These are phyloP conservation scores for Micromussa lordhowensis DNA, from an alignment of 92 coral and sea anemone species.

Conservation along the genomic window DNA sequence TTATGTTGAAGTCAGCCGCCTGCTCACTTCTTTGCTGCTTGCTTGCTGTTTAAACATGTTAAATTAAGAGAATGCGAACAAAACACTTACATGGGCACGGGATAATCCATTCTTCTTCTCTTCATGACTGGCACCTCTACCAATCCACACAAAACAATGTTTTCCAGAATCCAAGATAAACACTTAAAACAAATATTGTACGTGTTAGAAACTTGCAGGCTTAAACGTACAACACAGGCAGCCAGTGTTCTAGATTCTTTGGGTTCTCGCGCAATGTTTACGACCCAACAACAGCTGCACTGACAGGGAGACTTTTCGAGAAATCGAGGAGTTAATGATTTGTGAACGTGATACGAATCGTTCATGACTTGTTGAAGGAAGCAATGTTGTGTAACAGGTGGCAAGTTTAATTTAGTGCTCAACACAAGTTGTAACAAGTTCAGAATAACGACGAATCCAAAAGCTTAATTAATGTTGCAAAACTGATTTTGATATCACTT, in stretches of 20 bases:
- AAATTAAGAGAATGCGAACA: too few species aligned
- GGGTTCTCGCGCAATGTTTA: neutral
- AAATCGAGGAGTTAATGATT: neutral
- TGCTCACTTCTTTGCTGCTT: too few species aligned
- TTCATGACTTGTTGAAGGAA: neutral
- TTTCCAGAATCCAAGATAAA: conserved; percentile 84
- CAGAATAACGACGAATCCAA: too few species aligned
- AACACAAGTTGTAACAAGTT: neutral
- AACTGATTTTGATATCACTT: too few species aligned
- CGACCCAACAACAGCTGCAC: neutral
- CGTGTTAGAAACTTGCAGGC: neutral
- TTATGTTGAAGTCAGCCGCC: too few species aligned
- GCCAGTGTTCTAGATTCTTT: neutral
- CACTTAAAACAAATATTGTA: conserved; percentile 52
- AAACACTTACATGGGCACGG: conserved; percentile 78
- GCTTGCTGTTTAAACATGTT: too few species aligned
- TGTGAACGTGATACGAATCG: too few species aligned
- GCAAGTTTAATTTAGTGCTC: neutral
- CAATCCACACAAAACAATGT: conserved; percentile 95
- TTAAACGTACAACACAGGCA: neutral
- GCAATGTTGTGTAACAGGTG: neutral
- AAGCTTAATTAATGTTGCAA: too few species aligned
- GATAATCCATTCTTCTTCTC: conserved; percentile 79
- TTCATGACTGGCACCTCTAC: conserved; percentile 82
- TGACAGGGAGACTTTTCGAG: neutral